Base-by-base conservation (phyloP, 2,888 invertebrate species). In the Ophioninae sp. region DNA sequence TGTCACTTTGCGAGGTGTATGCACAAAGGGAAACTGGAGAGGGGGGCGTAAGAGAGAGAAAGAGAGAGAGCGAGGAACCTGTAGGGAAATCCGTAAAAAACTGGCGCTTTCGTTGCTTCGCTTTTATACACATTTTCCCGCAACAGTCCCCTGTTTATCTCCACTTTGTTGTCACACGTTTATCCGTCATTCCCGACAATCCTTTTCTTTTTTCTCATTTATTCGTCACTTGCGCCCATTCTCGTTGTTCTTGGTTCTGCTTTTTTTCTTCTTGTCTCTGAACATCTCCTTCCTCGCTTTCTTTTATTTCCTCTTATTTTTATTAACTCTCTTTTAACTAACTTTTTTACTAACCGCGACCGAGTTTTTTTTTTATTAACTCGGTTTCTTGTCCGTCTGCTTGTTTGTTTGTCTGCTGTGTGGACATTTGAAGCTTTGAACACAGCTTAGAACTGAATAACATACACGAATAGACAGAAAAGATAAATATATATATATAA, bases 61-160 rank as follows among this genome's bases (percentile, higher is more conserved):
- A 61, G 50, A 75, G 70, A 75, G 70, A 69, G 72, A 74, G 50
- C 72, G 64, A 44, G 10, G 56, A 62, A 82, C 81, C 65, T 75
- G 81, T 69, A 81, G 72, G 61, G 82, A 83, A 81, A 64, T 50
- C 80, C 7, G 77, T 83, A 86, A 87, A 87, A 81, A 86, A 85
- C 87, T 20, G 87, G 87, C 88, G 76, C 41, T 74, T 77, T 82
- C 82, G 68, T 69, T 64, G 79, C 67, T 79, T 89, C 23, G 64
- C 88, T 89, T 91, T 89, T 91, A 91, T 90, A 89, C 89, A 89
- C 89, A 91, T 91, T 91, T 92, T 89, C 90, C 90, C 90, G 89
- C 90, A 90, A 90, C 91, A 91, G 89, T 90, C 91, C 57, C 89
- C 89, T 92, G 91, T 91, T 92, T 92, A 92, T 91, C 90, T 90